Conservation (phyloP, 2,113 vertebrate species). For the Sinocyclocheilus grahami region DNA sequence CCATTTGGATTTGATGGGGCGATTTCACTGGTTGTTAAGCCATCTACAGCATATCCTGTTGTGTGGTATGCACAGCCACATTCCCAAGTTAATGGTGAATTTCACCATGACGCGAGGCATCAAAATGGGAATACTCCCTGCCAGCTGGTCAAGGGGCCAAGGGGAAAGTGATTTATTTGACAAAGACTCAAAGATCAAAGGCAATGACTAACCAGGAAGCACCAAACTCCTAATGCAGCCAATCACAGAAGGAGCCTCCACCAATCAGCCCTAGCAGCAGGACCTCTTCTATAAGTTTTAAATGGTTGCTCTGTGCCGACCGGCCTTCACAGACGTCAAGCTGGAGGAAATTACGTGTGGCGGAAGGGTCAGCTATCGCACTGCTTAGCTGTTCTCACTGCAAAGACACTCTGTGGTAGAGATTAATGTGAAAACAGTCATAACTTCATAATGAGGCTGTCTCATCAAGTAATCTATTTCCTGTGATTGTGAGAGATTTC, state of each 20-base stretch:
- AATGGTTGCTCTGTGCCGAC: constrained; percentile 66
- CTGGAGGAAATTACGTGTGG: constrained; percentile 65
- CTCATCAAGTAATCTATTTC: background rate
- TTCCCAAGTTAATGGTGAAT: constrained; percentile 60
- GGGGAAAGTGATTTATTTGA: constrained; percentile 72
- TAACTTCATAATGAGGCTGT: background rate
- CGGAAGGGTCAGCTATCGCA: constrained; percentile 53
- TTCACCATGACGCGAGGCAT: constrained; percentile 60
- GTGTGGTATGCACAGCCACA: constrained; percentile 32
- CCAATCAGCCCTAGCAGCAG: constrained; percentile 69
- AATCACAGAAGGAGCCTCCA: constrained; percentile 59
- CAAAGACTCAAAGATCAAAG: constrained; percentile 67
- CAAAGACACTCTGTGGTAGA: background rate
- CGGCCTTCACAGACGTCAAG: constrained; percentile 63
- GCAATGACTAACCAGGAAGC: constrained; percentile 48
- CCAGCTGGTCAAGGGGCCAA: constrained; percentile 64
- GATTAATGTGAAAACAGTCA: background rate
- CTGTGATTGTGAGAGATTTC: background rate
- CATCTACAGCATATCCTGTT: background rate
- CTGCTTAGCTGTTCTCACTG: constrained; percentile 26
- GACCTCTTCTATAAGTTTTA: constrained; percentile 66
- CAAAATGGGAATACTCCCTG: constrained; percentile 64
- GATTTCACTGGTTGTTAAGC: background rate
- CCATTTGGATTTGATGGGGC: background rate
- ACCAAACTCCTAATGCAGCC: constrained; percentile 2